Base-by-base conservation (phyloP, 1,140 invertebrate species). In the Hydropsyche tenuis region DNA sequence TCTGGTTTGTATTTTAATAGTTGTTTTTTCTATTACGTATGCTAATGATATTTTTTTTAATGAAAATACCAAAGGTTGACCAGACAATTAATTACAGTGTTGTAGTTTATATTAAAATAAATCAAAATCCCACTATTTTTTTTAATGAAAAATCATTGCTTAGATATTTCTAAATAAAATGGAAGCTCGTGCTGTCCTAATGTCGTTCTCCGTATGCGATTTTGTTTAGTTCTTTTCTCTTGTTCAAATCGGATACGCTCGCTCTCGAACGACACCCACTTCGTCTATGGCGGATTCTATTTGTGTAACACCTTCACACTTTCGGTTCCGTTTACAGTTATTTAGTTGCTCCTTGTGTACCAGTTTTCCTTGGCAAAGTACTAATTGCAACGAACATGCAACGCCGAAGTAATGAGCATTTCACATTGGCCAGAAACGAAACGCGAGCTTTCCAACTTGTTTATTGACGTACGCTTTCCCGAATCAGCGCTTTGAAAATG, bases 261-360 rank as follows among this genome's bases (percentile, higher is more conserved):
- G 30, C 9, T 37, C 30, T 37, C 30, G 30, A 37, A 37, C 9
- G 30, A 48, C 45, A 48, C 45, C 45, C 45, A 48, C 45, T 48
- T 48, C 45, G 53, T 51, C 46, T 20, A 20, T 51, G 18, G 22
- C 23, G 22, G 22, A 60, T 27, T 60, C 20, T 22, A 23, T 60
- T 22, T 18, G 22, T 60, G 11, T 27, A 60, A 60, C 53, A 60
- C 53, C 53, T 60, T 60, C 53, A 18, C 53, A 60, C 53, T 22
- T 60, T 23, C 16, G 53, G 16, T 22, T 60, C 16, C 53, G 53
- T 60, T 60, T 60, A 60, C 53, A 60, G 53, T 60, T 60, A 60
- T 11, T 22, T 60, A 60, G 16, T 18, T 60, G 20, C 53, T 60
- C 23, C 53, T 27, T 60, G 3, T 23, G 20, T 60, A 60, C 53